Evolutionary conservation across 1,140 invertebrate genomes (phyloP).

Genomic region (Drosophila sp.): DNA sequence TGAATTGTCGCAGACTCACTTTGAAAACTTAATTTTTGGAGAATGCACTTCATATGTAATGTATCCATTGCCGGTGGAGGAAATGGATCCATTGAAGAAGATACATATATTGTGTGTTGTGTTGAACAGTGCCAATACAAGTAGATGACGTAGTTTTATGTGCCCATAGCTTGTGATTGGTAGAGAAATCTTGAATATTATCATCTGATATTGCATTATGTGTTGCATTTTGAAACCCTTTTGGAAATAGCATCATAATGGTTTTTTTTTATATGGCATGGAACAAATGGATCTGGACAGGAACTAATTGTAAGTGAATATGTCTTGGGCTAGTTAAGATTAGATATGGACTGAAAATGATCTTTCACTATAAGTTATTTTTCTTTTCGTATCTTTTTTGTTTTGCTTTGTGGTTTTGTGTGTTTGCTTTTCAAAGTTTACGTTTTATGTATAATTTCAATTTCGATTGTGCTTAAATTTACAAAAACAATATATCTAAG

Average conservation of each 20-base stretch:
- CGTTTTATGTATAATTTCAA: constrained; percentile 60
- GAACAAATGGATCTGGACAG: constrained; percentile 10
- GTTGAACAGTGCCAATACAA: neutral
- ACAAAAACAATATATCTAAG: constrained; percentile 33
- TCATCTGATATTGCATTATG: constrained; percentile 5
- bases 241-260: constrained; percentile 9
- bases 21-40: no score
- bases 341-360: constrained; percentile 2
- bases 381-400: neutral
- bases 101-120: neutral
- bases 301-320: neutral
- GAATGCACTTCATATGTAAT: neutral
- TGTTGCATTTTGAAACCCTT: constrained; percentile 11
- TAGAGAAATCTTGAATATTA: neutral
- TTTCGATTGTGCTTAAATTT: constrained; percentile 64
- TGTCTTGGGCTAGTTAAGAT: constrained; percentile 7
- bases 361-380: neutral
- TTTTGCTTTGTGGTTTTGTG: neutral
- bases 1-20: no score
- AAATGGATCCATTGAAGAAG: neutral
- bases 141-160: neutral
- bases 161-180: constrained; percentile 5
- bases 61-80: neutral
- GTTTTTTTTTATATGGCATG: neutral
- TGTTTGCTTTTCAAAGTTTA: constrained; percentile 42